These are phyloP conservation scores for Drosophila maculinotata DNA, from an alignment of 2,888 invertebrate species.

Conservation along the genomic window DNA sequence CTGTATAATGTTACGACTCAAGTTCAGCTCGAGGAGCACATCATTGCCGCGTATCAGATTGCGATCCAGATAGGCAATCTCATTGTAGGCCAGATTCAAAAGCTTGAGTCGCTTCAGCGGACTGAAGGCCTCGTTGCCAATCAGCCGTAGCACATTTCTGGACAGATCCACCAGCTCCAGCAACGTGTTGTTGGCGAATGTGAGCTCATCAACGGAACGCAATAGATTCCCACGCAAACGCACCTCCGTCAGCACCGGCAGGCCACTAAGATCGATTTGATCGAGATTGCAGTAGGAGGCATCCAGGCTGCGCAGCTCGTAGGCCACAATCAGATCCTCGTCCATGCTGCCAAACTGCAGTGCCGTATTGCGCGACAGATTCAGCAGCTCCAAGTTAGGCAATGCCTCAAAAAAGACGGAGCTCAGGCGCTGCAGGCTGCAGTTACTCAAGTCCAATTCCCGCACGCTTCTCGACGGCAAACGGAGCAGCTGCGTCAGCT, in stretches of 20 bases:
- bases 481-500: conserved; percentile 85
- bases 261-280: conserved; percentile 87
- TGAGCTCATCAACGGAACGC: conserved; percentile 86
- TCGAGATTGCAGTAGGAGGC: conserved; percentile 88
- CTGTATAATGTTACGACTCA: conserved; percentile 89
- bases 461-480: conserved; percentile 86
- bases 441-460: conserved; percentile 87
- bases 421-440: conserved; percentile 86
- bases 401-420: conserved; percentile 87
- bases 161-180: conserved; percentile 88
- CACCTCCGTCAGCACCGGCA: conserved; percentile 87
- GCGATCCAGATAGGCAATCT: conserved; percentile 87
- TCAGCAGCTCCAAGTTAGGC: conserved; percentile 87
- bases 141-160: conserved; percentile 87
- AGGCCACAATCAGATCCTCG: conserved; percentile 85
- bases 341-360: conserved; percentile 84
- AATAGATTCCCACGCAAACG: conserved; percentile 89
- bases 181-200: conserved; percentile 88
- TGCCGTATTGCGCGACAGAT: conserved; percentile 88
- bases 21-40: conserved; percentile 87
- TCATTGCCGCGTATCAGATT: conserved; percentile 88
- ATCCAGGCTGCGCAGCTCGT: conserved; percentile 87
- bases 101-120: conserved; percentile 87
- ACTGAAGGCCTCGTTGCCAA: conserved; percentile 88
- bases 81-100: conserved; percentile 90